Conservation (phyloP, 1,140 invertebrate species). For the Cyrtorhinus lividipennis region DNA sequence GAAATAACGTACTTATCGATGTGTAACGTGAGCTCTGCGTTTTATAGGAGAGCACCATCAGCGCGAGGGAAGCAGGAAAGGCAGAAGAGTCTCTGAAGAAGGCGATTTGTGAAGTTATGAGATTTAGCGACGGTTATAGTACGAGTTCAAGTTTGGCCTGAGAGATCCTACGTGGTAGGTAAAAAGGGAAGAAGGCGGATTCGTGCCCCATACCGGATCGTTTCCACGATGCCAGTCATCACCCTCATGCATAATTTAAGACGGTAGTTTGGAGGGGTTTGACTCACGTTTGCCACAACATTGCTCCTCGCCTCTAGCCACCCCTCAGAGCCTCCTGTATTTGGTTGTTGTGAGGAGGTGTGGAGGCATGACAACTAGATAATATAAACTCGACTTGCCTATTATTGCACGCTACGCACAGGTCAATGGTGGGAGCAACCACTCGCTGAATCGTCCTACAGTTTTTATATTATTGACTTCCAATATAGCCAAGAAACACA, state of each 20-base stretch:
- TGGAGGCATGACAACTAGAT: neutral
- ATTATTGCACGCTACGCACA: neutral
- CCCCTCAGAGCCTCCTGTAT: neutral
- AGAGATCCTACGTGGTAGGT: too few relatives aligned
- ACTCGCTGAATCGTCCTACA: too few relatives aligned
- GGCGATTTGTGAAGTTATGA: neutral
- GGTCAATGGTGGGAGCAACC: neutral
- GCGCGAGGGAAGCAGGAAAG: too few relatives aligned
- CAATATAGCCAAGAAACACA: too few relatives aligned
- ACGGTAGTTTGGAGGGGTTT: constrained; percentile 6
- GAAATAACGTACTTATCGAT: too few relatives aligned
- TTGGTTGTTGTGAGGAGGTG: neutral
- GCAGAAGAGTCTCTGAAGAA: too few relatives aligned
- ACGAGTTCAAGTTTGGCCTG: too few relatives aligned
- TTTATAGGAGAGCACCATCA: too few relatives aligned
- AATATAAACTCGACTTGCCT: neutral
- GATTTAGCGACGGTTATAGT: too few relatives aligned
- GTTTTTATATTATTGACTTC: too few relatives aligned
- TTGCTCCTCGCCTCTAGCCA: neutral
- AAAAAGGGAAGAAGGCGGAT: neutral
- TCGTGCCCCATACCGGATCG: neutral
- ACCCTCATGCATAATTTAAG: constrained; percentile 9
- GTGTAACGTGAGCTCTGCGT: too few relatives aligned
- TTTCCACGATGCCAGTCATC: neutral
- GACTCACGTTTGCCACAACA: constrained; percentile 6